Evolutionary conservation across 2,888 invertebrate genomes (phyloP).

Genomic region (Spodoptera exigua): DNA sequence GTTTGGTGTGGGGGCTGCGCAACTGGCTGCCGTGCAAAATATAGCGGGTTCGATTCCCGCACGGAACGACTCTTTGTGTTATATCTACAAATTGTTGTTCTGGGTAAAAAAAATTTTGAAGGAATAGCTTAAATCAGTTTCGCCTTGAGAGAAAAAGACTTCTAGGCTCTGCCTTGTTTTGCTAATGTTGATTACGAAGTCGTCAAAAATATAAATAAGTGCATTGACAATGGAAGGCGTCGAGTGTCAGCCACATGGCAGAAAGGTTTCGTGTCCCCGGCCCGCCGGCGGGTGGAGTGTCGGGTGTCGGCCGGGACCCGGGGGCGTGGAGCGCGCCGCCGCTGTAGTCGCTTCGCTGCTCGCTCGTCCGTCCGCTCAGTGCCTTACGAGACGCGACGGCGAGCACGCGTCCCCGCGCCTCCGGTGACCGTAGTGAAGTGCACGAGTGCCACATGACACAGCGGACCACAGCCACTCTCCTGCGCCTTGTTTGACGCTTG

Average conservation of each 20-base stretch:
- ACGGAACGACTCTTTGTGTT: too few species aligned
- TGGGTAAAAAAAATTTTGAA: too few species aligned
- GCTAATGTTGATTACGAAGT: too few species aligned
- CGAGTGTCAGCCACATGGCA: background rate
- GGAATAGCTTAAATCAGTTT: too few species aligned
- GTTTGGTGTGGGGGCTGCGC: too few species aligned
- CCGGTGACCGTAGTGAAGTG: constrained; percentile 46
- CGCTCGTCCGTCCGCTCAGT: constrained; percentile 61
- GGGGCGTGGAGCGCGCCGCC: constrained; percentile 20
- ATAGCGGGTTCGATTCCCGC: too few species aligned
- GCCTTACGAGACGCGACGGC: constrained; percentile 77
- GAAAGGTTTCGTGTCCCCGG: too few species aligned
- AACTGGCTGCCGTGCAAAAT: too few species aligned
- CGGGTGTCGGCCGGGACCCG: background rate
- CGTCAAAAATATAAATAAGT: too few species aligned
- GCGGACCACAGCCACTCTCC: constrained; percentile 25
- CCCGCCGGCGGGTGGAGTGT: constrained; percentile 13
- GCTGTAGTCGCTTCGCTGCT: background rate
- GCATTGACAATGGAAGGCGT: constrained; percentile 9
- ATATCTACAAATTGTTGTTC: too few species aligned
- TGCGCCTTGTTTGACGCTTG: constrained; percentile 26
- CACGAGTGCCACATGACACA: constrained; percentile 45
- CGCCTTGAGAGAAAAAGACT: too few species aligned
- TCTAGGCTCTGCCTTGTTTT: too few species aligned
- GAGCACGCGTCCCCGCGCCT: constrained; percentile 52